phyloP scores from a whole-genome alignment of 2,888 invertebrate genomes.

The Dryobotodes eremita region DNA sequence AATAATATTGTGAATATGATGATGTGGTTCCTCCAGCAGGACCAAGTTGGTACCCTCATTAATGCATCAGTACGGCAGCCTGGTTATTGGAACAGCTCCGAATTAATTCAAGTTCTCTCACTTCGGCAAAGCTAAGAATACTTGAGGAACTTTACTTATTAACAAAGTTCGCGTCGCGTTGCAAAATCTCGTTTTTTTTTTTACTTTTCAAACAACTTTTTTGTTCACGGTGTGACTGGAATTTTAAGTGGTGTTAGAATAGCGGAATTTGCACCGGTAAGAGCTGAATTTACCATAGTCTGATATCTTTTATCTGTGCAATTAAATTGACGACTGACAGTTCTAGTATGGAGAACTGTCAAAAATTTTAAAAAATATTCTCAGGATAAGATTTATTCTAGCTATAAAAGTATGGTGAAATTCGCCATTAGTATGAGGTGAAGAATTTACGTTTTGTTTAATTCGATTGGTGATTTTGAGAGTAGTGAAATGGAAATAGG shows the following conservation, averaged over 20 bases:
- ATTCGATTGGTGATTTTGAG: no score
- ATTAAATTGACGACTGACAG: no score
- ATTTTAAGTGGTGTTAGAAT: constrained; percentile 24
- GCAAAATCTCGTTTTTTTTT: constrained; percentile 44
- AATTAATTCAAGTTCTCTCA: constrained; percentile 37
- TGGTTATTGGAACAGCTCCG: constrained; percentile 33
- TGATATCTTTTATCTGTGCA: no score
- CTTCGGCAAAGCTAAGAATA: constrained; percentile 33
- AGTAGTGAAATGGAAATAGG: no score
- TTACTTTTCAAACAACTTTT: constrained; percentile 27
- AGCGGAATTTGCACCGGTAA: not conserved
- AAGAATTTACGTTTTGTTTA: not conserved
- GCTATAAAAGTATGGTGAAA: no score
- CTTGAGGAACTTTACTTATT: constrained; percentile 58
- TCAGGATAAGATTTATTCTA: no score
- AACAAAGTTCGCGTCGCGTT: constrained; percentile 41
- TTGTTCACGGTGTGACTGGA: not conserved
- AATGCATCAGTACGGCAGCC: constrained; percentile 23
- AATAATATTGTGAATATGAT: constrained; percentile 16
- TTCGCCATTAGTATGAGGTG: no score
- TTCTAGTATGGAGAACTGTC: no score
- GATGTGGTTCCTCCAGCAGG: constrained; percentile 13
- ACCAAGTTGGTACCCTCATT: constrained; percentile 33
- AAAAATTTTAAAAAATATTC: no score
- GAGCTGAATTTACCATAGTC: not conserved